Evolutionary conservation across 1,140 invertebrate genomes (phyloP).

Genomic region (Diachasmimorpha longicaudata): DNA sequence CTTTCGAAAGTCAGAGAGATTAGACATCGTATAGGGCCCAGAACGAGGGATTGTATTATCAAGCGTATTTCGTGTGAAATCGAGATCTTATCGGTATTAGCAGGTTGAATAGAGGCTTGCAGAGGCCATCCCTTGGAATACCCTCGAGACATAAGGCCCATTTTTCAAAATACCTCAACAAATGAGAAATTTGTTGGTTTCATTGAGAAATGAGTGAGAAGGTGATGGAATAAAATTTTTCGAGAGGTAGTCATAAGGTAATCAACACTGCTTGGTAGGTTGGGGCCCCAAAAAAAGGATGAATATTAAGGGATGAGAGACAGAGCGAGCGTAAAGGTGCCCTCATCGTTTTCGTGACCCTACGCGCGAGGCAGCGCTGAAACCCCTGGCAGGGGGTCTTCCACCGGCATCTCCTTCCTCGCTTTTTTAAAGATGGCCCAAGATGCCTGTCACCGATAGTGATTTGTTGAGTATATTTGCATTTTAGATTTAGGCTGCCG

Average conservation of each 20-base stretch:
- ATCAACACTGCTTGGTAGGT: not conserved
- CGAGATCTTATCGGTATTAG: too few species aligned
- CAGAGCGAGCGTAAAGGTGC: not conserved
- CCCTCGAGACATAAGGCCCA: not conserved
- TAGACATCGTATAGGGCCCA: not conserved
- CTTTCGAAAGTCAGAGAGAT: not conserved
- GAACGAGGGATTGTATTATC: not conserved
- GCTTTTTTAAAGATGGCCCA: conserved; percentile 48
- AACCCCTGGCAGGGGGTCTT: conserved; percentile 57
- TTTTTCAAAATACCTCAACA: not conserved
- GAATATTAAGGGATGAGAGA: conserved; percentile 4
- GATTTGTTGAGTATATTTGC: conserved; percentile 63
- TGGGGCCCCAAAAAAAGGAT: not conserved
- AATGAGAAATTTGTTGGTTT: not conserved
- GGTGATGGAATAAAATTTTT: not conserved
- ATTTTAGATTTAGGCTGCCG: conserved; percentile 62
- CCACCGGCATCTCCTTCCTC: conserved; percentile 57
- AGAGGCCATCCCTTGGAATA: not conserved
- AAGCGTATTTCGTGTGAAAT: too few species aligned
- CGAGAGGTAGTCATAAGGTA: not conserved
- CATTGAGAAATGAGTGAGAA: not conserved
- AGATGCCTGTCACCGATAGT: conserved; percentile 61
- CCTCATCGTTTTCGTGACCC: conserved; percentile 9
- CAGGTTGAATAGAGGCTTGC: too few species aligned
- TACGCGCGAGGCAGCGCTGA: conserved; percentile 35